Conservation (phyloP, 2,888 invertebrate genomes). For the Gryllus longicercus region DNA sequence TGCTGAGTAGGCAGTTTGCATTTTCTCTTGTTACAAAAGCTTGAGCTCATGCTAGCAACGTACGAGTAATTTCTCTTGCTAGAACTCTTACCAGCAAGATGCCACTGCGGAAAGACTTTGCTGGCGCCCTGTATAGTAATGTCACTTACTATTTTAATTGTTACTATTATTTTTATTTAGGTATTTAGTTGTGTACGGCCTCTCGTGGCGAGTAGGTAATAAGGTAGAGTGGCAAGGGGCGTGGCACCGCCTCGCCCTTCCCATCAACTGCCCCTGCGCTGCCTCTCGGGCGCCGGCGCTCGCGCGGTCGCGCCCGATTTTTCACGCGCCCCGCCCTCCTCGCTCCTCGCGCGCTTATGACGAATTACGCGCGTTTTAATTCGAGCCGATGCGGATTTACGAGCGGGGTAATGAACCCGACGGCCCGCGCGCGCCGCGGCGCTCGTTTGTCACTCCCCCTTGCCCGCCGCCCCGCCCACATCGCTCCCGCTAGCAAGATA, state of each 20-base stretch:
- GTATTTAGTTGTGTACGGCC: too few species aligned
- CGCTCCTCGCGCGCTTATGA: neutral
- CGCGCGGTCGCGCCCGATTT: neutral
- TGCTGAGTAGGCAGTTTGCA: too few species aligned
- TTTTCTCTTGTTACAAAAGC: too few species aligned
- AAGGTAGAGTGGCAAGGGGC: too few species aligned
- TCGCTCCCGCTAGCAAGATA: neutral
- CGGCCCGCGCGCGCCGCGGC: neutral
- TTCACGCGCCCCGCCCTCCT: neutral
- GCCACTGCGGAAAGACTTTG: too few species aligned
- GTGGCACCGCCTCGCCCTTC: neutral
- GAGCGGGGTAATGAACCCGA: slow-evolving; percentile 17
- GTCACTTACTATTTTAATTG: too few species aligned
- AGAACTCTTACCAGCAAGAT: too few species aligned
- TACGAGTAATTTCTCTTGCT: too few species aligned
- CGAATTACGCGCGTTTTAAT: slow-evolving; percentile 9
- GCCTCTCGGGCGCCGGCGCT: neutral
- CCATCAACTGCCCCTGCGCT: neutral
- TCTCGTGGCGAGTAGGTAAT: too few species aligned
- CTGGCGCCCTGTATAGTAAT: too few species aligned
- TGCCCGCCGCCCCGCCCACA: neutral
- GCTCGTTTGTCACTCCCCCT: neutral
- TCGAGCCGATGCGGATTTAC: slow-evolving; percentile 9
- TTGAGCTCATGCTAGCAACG: too few species aligned
- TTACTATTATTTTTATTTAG: too few species aligned